Evolutionary conservation across 2,888 invertebrate species (phyloP), one percentile per base, ranked within the genome.

Genomic region (Plebejus anna): DNA sequence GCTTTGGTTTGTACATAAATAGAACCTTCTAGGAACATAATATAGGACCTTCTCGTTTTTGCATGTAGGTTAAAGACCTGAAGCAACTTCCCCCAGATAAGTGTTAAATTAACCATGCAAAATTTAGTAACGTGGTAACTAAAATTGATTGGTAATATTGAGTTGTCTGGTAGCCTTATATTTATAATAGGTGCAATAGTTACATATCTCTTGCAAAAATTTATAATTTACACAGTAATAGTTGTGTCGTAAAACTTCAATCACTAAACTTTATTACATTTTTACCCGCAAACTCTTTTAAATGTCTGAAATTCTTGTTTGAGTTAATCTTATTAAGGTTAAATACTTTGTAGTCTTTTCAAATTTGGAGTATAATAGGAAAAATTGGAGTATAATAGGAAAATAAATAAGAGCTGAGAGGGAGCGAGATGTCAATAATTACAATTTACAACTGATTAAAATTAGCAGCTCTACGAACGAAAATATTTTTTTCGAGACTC

Each of bases 71-170:
- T 57, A 57, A 57, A 51, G n/a, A 47, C 2, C 9, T 71, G 22
- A n/a, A 9, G 71, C 71, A 71, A 71, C 71, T 42, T 71, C 71
- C 71, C 71, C 22, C 42, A 71, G 47, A 47, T 47, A 11, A 0
- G n/a, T 42, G 71, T 71, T 71, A n/a, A 71, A 71, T 71, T 71
- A 42, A 1, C 22, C 71, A 42, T 71, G 22, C 7, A 42, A 22
- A 22, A 22, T 22, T 1, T 22, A 22, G 47, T 72, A 47, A 51
- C 2, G 5, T 59, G 7, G 59, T 7, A 59, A 16, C 13, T 57
- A 7, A n/a, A 59, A 59, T 59, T 59, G n/a, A 59, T 66, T 66
- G 66, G 66, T 32, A 66, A 66, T 32, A 32, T 66, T 66, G 32
- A 66, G 5, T 66, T 66, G 13, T 66, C 66, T 66, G 66, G 32